Base-by-base conservation (phyloP, 2,113 vertebrate genomes). In the Engraulis encrasicolus region DNA sequence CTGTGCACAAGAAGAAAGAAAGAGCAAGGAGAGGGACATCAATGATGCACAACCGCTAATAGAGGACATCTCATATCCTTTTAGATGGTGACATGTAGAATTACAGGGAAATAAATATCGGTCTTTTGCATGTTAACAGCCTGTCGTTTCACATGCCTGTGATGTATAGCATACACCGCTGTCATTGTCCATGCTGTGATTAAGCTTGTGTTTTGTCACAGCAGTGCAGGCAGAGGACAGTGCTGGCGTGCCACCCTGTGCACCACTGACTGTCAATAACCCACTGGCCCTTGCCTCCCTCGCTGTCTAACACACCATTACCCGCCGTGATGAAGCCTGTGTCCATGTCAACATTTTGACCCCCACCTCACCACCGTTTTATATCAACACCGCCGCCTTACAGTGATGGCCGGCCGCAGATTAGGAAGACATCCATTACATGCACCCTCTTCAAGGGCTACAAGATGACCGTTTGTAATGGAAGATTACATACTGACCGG, bases 271-370 rank as follows among this genome's bases (percentile, higher is more conserved):
- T 84, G 79, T 81, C 83, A 85, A 81, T 86, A 83, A 85, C 79
- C 83, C 61, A 34, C 61, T 81, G 45, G 83, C 85, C 85, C 74
- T 58, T n/a, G 83, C 78, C 79, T 85, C 50, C 36, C 80, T 85
- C 78, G 37, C 85, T 85, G 81, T 87, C 79, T 89, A 79, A 82
- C 52, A 66, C 79, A 23, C 79, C 88, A 87, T 89, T 89, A 85
- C 79, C 58, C 79, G 11, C 18, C 31, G 78, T 52, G 78, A 87
- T 87, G 78, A 84, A 82, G 81, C 66, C 48, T 78, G 48, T 82
- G 77, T 81, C 80, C 81, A 34, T 81, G 79, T 84, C 83, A 82
- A 78, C 86, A 87, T 58, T 38, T 37, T 84, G 80, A 87, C 86
- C 86, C 82, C 40, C n/a, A 66, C 58, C 1, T 66, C 58, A 66